These are phyloP conservation scores for Fukomys damarensis DNA, from an alignment of 2,113 vertebrate genomes.

Conservation along the genomic window DNA sequence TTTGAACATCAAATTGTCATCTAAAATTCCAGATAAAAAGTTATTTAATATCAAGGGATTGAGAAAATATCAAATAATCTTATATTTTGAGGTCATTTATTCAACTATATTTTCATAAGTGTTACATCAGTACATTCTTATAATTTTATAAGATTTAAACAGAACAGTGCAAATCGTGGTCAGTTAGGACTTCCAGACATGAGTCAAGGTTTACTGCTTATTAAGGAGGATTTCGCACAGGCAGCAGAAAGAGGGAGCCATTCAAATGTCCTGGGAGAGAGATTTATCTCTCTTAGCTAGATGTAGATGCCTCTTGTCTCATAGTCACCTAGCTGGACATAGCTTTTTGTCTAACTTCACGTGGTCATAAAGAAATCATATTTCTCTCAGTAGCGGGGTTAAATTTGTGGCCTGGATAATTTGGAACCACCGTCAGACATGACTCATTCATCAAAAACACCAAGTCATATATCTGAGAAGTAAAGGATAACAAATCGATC, in stretches of 20 bases:
- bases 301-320: not conserved
- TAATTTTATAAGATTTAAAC: constrained; percentile 17
- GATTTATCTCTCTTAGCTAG: not conserved
- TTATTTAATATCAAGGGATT: not conserved
- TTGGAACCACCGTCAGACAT: constrained; percentile 30
- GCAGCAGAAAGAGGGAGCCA: not conserved
- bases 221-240: not conserved
- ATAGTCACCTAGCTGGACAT: not conserved
- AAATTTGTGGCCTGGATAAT: constrained; percentile 4
- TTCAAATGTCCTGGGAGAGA: not conserved
- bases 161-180: not conserved
- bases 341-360: not conserved
- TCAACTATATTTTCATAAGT: constrained; percentile 5
- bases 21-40: not conserved
- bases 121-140: not conserved
- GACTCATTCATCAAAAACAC: constrained; percentile 56
- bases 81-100: not conserved
- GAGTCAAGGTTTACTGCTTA: not conserved
- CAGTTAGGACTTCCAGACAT: constrained; percentile 41
- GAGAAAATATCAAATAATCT: not conserved
- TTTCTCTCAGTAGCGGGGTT: not conserved
- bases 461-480: constrained; percentile 12
- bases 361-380: not conserved
- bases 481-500: constrained; percentile 5
- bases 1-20: constrained; percentile 37